Evolutionary conservation across 2,888 invertebrate species (phyloP), one percentile per base, ranked within the genome.

Genomic region (Rapana venosa): DNA sequence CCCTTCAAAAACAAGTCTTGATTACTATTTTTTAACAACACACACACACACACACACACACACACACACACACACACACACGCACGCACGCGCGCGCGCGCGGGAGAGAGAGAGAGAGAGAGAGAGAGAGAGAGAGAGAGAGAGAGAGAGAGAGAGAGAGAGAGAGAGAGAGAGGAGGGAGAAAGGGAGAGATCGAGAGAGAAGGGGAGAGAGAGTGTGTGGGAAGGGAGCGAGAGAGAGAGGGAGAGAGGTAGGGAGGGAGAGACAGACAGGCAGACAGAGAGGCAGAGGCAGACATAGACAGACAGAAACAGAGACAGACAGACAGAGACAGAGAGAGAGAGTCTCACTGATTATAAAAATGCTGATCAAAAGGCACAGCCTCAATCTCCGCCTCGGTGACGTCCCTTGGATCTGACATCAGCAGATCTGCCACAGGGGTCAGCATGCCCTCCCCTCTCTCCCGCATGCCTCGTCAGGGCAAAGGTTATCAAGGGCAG

Each of bases 291-390:
- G 32, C 77, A 0, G 30, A 77, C 77, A 1, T 32, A 13, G 30
- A 35, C 77, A 32, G 30, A 35, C 32, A 77, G 30, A 35, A 30
- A 77, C 77, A 77, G 30, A 77, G 11, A 77, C 77, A 77, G 30
- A 77, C 77, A 77, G 30, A 77, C 77, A 77, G 15, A 77, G 17
- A 6, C 77, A 77, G 30, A 77, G 30, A 77, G 15, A 35, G 26
- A 1, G 30, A 4, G 2, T 20, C 87, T 87, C 22, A 87, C 87
- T 87, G 66, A 15, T 87, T 87, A 36, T 87, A 87, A 35, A 87
- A 87, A 26, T 87, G 87, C 36, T 87, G 32, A 17, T 87, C 87
- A 26, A 32, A 20, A 2, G 70, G 70, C 70, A 87, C 70, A 0
- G 87, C 70, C n/a, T 87, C 87, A 4, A 87, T 70, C 30, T 35